These are phyloP conservation scores for Lucilia cuprina DNA, from an alignment of 1,140 invertebrate genomes.

Conservation along the genomic window DNA sequence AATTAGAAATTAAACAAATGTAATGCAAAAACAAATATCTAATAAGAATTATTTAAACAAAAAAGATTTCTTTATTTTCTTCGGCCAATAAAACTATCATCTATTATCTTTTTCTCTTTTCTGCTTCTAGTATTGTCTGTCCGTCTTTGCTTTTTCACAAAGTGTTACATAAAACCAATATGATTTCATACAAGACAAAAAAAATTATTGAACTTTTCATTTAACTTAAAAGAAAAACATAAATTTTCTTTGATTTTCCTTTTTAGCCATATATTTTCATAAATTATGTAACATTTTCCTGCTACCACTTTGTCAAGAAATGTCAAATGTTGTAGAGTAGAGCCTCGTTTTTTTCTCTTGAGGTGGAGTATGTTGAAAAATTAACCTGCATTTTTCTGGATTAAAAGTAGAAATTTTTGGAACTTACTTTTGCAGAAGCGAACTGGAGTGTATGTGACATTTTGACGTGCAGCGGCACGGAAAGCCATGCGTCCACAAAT, in stretches of 20 bases:
- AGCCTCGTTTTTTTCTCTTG: conserved; percentile 4
- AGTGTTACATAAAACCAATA: conserved; percentile 24
- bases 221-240: background rate
- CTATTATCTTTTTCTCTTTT: background rate
- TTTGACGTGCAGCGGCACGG: conserved; percentile 64
- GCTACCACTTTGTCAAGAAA: background rate
- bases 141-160: background rate
- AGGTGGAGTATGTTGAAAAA: background rate
- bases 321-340: background rate
- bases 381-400: background rate
- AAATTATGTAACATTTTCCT: conserved; percentile 17
- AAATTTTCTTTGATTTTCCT: background rate
- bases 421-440: conserved; percentile 64
- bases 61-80: background rate
- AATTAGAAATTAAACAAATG: background rate
- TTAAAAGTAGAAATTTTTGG: background rate
- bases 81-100: no score
- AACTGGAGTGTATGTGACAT: conserved; percentile 63
- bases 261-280: background rate
- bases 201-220: background rate
- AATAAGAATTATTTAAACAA: background rate
- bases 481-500: conserved; percentile 65
- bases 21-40: background rate
- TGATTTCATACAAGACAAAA: background rate
- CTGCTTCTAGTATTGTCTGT: background rate